Conservation (phyloP, 2,113 vertebrate genomes). For the Pteropus alecto region DNA sequence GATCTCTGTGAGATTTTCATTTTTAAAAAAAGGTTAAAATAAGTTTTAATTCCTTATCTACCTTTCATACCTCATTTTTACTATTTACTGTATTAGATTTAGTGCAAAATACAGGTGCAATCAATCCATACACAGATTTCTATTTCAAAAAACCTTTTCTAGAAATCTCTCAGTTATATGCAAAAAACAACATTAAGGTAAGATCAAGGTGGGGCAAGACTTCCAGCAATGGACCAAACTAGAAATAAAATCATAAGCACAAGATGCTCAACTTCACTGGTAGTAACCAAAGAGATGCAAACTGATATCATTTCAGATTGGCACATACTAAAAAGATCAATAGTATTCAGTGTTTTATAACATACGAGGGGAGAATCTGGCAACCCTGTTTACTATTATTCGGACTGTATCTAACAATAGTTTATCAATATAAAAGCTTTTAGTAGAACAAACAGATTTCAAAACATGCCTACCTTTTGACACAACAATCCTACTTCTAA, state of each 20-base stretch:
- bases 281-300: neutral
- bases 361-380: neutral
- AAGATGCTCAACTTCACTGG: neutral
- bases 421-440: neutral
- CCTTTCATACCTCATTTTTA: neutral
- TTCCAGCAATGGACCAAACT: neutral
- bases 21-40: neutral
- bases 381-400: neutral
- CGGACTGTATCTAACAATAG: neutral
- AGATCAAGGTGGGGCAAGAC: neutral
- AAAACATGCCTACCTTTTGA: neutral
- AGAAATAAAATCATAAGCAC: neutral
- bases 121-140: neutral
- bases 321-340: neutral
- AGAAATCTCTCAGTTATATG: neutral
- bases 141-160: neutral
- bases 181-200: neutral
- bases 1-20: constrained; percentile 2
- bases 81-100: neutral
- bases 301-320: neutral
- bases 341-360: neutral
- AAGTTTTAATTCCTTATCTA: neutral
- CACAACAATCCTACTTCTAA: neutral
- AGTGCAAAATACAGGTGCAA: neutral
- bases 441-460: neutral